Evolutionary conservation across 2,888 invertebrate species (phyloP), one percentile per base, ranked within the genome.

Genomic region (Brenthis hecate): DNA sequence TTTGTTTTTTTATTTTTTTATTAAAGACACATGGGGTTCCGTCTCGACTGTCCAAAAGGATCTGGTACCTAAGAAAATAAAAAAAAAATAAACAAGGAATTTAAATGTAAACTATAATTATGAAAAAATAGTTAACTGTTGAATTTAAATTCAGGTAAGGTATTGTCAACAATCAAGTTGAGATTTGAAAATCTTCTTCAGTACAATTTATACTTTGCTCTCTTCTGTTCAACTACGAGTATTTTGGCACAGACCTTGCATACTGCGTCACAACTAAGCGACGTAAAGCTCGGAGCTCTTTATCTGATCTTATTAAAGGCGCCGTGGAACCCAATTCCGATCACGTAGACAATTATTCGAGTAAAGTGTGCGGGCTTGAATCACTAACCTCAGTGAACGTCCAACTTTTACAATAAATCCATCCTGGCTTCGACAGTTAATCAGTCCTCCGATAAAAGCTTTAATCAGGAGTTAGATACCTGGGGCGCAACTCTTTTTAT

Each of bases 391-490:
- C 88, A 85, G 82, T 81, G 90, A 89, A 91, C 88, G 89, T 84
- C 88, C 84, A 92, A 92, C 92, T 92, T 92, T 92, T 89, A 92
- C 91, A 92, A 92, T 92, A 92, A 92, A 92, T 91, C 91, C 90
- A 89, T 91, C 90, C 86, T 81, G 83, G 85, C 85, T 87, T 90
- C 91, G 91, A 91, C 91, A 92, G 91, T 92, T 92, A 92, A 92
- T 92, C 92, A 91, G 91, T 87, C 87, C 86, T 84, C 85, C 87
- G 90, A 91, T 91, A 91, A 91, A 92, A 91, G 89, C 90, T 88
- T 91, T 91, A 91, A 91, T 91, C 92, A 88, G 80, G 87, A 87
- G 85, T 89, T 88, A 85, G 86, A 82, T 86, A 88, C 84, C 85
- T 83, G 84, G 75, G 71, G 81, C 81, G 81, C 79, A 78, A 85